Conservation (phyloP, 64 coral and sea anemone genomes). For the Platygyra sinensis region DNA sequence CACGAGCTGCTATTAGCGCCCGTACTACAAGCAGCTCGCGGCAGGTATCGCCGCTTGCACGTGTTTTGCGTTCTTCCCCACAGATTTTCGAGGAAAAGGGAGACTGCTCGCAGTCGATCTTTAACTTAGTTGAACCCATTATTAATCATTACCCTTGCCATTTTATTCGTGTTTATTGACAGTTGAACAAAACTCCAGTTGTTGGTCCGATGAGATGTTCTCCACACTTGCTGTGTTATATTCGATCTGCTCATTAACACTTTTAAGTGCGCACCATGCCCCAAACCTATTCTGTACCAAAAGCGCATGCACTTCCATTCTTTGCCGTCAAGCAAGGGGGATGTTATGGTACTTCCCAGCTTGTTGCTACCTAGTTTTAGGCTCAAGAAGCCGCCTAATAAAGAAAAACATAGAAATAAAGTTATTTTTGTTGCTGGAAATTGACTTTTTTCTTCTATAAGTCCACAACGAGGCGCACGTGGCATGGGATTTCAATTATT, state of each 20-base stretch:
- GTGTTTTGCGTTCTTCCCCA: too few relatives aligned
- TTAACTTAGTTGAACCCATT: not conserved
- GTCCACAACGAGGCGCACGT: too few relatives aligned
- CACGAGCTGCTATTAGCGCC: too few relatives aligned
- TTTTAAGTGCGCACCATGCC: not conserved
- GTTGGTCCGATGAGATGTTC: not conserved
- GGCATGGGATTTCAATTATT: too few relatives aligned
- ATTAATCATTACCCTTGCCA: not conserved
- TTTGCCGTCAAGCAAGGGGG: not conserved
- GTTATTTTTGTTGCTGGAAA: too few relatives aligned
- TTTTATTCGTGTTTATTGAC: not conserved
- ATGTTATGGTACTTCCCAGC: not conserved
- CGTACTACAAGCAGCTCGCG: too few relatives aligned
- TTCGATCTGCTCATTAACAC: not conserved
- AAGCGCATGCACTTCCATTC: constrained; percentile 29
- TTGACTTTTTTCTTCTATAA: too few relatives aligned
- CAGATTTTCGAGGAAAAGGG: too few relatives aligned
- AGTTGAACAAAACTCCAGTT: constrained; percentile 13
- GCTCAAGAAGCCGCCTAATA: not conserved
- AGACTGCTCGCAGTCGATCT: too few relatives aligned
- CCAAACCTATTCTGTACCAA: constrained; percentile 8
- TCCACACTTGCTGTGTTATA: not conserved
- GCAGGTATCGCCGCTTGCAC: too few relatives aligned
- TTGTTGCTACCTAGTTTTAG: not conserved
- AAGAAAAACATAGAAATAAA: not conserved